phyloP scores from a whole-genome alignment of 2,113 vertebrate species.

The Enhydra lutris region DNA sequence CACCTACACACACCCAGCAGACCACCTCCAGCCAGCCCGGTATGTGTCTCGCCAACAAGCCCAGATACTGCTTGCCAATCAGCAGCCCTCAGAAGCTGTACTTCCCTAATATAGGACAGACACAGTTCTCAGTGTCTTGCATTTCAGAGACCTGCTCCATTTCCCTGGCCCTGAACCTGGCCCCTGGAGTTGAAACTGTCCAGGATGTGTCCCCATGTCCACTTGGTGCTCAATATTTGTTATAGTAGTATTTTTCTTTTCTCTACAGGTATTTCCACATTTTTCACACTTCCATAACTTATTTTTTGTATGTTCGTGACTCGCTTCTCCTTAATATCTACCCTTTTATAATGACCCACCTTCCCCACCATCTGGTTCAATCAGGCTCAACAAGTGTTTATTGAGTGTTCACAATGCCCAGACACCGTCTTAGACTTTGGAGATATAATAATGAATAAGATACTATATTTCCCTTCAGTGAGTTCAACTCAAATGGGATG shows the following conservation, averaged over 20 bases:
- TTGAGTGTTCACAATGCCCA: neutral
- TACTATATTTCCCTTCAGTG: neutral
- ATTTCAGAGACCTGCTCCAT: neutral
- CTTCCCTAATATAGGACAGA: neutral
- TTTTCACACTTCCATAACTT: neutral
- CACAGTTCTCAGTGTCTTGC: neutral
- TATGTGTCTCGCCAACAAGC: neutral
- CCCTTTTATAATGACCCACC: neutral
- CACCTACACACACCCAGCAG: neutral
- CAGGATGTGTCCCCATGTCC: neutral
- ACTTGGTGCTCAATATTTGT: neutral
- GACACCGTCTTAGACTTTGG: neutral
- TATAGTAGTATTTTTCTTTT: neutral
- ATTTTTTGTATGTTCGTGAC: neutral
- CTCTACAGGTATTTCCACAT: neutral
- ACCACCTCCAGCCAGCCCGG: neutral
- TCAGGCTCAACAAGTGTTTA: neutral
- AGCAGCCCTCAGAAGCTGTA: neutral
- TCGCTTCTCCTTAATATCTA: neutral
- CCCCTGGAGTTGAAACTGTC: neutral
- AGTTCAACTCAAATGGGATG: neutral
- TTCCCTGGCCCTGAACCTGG: neutral
- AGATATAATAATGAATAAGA: neutral
- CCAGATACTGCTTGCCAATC: neutral
- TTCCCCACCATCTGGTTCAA: neutral